Conservation (phyloP, 2,113 vertebrate species). For the Smithornis capensis region DNA sequence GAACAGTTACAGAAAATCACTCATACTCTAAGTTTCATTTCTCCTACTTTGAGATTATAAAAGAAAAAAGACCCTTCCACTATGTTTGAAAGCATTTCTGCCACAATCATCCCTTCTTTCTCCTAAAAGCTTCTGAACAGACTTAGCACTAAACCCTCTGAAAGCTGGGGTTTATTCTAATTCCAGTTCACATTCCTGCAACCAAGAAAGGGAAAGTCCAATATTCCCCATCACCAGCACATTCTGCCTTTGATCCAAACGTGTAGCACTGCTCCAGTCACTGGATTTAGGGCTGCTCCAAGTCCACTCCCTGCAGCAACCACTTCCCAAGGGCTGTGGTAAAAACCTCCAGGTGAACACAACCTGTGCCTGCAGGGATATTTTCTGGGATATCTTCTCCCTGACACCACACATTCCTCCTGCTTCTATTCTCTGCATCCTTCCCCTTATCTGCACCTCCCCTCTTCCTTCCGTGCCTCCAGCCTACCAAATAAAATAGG, state of each 20-base stretch:
- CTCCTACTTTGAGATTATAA: background rate
- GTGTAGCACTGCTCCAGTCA: background rate
- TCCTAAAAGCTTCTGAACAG: slow-evolving; percentile 12
- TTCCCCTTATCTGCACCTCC: slow-evolving; percentile 41
- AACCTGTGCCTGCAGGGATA: background rate
- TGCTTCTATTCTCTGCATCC: slow-evolving; percentile 4
- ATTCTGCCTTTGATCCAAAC: background rate
- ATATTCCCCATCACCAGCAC: background rate
- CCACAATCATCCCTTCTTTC: background rate
- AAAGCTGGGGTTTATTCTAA: slow-evolving; percentile 21
- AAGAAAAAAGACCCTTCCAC: background rate
- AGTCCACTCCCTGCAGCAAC: background rate
- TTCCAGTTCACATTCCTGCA: slow-evolving; percentile 27
- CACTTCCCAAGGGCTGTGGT: background rate
- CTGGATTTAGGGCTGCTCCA: background rate
- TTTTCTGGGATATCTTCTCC: background rate
- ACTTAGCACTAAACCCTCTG: background rate
- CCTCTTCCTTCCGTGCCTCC: slow-evolving; percentile 40
- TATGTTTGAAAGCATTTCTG: background rate
- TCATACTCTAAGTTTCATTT: background rate
- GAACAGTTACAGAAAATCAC: background rate
- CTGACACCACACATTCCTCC: background rate
- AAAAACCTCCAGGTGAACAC: background rate
- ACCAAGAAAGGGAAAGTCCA: background rate
- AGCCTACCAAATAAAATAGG: slow-evolving; percentile 51